phyloP scores from a whole-genome alignment of 2,113 vertebrate genomes.

The Rattus norvegicus region GRCr8 NC_086020.1:111865001-111865500 shows the following conservation, averaged over 20 bases:
- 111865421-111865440: background rate
- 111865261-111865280: background rate
- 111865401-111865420: too few species aligned
- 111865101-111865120: background rate
- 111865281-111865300: background rate
- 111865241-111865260: background rate
- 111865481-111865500: background rate
- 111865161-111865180: background rate
- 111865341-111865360: background rate
- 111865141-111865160: background rate
- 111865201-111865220: background rate
- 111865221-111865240: background rate
- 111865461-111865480: rapidly evolving
- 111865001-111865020: background rate
- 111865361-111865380: background rate
- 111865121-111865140: background rate
- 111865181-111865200: background rate
- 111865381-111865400: background rate
- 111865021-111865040: background rate
- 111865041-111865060: background rate
- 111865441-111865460: background rate
- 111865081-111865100: too few species aligned
- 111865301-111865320: background rate
- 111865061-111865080: background rate
- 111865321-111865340: background rate